A percentile compares a stretch with the other conserved stretches of the same genome.
phyloP scores from a whole-genome alignment of 2,797 vertebrate species.

The Myotis daubentonii region DNA sequence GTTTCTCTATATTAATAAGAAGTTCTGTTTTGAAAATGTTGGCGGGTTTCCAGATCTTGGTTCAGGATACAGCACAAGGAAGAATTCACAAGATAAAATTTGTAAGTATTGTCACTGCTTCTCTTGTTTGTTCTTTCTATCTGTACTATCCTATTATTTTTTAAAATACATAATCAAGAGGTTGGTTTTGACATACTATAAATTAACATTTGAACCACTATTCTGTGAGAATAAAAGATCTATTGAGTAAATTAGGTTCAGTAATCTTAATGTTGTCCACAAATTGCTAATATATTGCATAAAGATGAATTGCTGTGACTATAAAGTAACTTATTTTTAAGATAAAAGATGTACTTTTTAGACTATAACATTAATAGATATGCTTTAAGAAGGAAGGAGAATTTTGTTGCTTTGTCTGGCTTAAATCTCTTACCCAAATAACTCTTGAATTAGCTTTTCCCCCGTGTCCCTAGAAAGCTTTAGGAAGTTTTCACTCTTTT shows the following conservation, averaged over 20 bases:
- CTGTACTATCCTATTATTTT: neutral
- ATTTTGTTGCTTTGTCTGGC: neutral
- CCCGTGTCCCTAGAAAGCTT: neutral
- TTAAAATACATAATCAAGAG: neutral
- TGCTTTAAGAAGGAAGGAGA: neutral
- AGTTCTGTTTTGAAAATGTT: slow-evolving; percentile 93
- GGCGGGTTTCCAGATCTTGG: slow-evolving; percentile 93
- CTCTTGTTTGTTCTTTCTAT: slow-evolving; percentile 12
- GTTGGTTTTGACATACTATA: neutral
- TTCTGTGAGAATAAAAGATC: slow-evolving; percentile 12
- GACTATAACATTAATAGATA: neutral
- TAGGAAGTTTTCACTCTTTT: neutral
- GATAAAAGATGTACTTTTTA: neutral
- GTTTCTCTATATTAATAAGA: slow-evolving; percentile 98
- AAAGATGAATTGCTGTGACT: neutral
- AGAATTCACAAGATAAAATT: slow-evolving; percentile 90
- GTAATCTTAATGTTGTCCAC: neutral
- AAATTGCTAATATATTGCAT: neutral
- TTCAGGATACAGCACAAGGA: slow-evolving; percentile 90
- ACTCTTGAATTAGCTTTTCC: neutral
- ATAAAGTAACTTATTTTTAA: slow-evolving; percentile 42
- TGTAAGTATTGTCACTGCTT: slow-evolving; percentile 83
- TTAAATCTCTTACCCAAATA: neutral
- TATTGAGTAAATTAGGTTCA: slow-evolving; percentile 24
- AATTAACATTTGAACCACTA: neutral